Base-by-base conservation (phyloP, 2,888 invertebrate species). In the Caradrina clavipalpis region DNA sequence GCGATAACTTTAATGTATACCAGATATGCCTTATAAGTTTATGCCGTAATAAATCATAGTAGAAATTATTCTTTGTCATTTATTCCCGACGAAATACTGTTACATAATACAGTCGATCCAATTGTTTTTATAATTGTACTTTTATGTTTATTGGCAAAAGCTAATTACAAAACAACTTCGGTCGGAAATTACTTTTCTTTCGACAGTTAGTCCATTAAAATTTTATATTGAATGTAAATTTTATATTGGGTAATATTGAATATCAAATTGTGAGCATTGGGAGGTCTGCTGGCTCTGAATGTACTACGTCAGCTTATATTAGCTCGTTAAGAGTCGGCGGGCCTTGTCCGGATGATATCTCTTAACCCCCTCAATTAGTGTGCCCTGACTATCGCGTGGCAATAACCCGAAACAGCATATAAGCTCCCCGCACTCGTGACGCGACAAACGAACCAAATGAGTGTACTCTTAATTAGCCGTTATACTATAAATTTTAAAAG, bases 401-500 rank as follows among this genome's bases (percentile, higher is more conserved):
- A 90, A 90, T 92, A 92, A 90, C 88, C 90, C 88, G 86, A 88
- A 88, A 91, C 89, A 87, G 86, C 84, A 82, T 81, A 90, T 80
- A 81, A 78, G 81, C 81, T 69, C 82, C 81, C 87, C 77, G 86
- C 86, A 89, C 88, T 94, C 94, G 94, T 94, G 93, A 94, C 91
- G 90, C 89, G 86, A 89, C 80, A 86, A 88, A 88, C 91, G 83
- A 88, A 89, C 90, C 88, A 89, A 93, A 91, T 90, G 90, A 91
- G 88, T 91, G 87, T 92, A 90, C 91, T 91, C 90, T 93, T 95
- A 95, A 94, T 94, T 95, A 95, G 92, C 89, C 90, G 92, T 91
- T 92, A 92, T 91, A 91, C 93, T 90, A 94, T 94, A 95, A 92
- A 94, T 94, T 95, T 94, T 91, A 92, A 93, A 91, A 89, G 88